Percentiles rank a stretch among this genome's conserved stretches.
These are phyloP conservation scores for Chauna torquata DNA, from an alignment of 2,113 vertebrate genomes.

Conservation along the genomic window DNA sequence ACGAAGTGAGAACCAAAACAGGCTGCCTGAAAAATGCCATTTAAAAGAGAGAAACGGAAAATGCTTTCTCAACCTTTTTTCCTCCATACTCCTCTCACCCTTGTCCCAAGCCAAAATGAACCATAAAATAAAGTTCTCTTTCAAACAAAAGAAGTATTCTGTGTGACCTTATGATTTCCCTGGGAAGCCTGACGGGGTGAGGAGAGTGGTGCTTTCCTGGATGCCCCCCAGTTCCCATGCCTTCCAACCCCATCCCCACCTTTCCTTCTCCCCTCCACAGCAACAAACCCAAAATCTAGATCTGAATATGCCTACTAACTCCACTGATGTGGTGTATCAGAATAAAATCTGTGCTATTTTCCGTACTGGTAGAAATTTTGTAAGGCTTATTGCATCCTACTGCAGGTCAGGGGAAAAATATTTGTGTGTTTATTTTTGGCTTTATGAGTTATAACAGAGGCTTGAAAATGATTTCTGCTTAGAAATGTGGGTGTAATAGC, in stretches of 20 bases:
- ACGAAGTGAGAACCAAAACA: not conserved
- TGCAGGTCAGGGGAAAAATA: not conserved
- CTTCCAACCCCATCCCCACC: not conserved
- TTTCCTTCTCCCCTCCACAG: not conserved
- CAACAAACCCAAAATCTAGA: not conserved
- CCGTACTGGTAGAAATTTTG: not conserved
- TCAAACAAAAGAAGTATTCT: not conserved
- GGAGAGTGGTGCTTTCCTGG: not conserved
- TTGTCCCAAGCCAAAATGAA: not conserved
- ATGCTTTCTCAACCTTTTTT: not conserved
- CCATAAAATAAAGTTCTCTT: not conserved
- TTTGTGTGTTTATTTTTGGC: not conserved
- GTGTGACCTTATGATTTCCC: not conserved
- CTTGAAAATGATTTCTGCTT: not conserved
- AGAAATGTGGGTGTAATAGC: not conserved
- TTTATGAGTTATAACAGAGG: not conserved
- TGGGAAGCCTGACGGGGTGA: not conserved
- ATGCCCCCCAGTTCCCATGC: rapidly evolving
- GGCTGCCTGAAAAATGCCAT: not conserved
- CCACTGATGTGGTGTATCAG: not conserved
- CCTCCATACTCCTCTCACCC: rapidly evolving
- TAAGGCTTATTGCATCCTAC: not conserved
- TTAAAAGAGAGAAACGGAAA: not conserved
- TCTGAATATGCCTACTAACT: not conserved
- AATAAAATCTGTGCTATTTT: not conserved